Base-by-base conservation (phyloP, 2,888 invertebrate genomes). In the Dasypolia templi region DNA sequence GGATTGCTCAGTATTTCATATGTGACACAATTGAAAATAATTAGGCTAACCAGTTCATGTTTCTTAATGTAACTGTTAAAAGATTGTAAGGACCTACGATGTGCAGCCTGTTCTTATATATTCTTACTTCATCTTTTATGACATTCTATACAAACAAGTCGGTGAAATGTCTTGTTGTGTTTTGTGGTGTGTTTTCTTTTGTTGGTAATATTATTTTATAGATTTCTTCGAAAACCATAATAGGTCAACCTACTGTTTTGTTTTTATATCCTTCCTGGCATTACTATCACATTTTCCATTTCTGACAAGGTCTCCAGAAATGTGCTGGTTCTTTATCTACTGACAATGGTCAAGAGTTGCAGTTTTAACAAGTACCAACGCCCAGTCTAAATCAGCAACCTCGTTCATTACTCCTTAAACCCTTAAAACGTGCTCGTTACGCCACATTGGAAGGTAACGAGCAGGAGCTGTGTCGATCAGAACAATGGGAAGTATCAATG, bases 401-500 rank as follows among this genome's bases (percentile, higher is more conserved):
- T 44, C 9, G 17, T 19, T 26, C 26, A 26, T 67, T 64, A 71
- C 19, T 35, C 5, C 26, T 22, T n/a, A 39, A 58, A 44, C 0
- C n/a, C 17, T 58, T 49, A 39, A 65, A 44, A 35, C 12, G 7
- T 29, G 35, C 29, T 81, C 53, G 42, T 80, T 81, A 58, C 39
- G 44, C 59, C 26, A 35, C 39, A 65, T 53, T 49, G 5, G 12
- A 71, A 55, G 51, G 82, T 65, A 69, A 77, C 82, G 53, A 72
- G 80, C 77, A 77, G 81, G 1, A 81, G 72, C 62, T 42, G 64
- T 32, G 70, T 74, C 82, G 81, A 71, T 81, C 89, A 90, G 92
- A 94, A 95, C 95, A 95, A 95, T 95, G 92, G 94, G 86, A 89
- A 69, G 70, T 68, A 94, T 94, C 93, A 93, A 95, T 95, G 94